Percentiles rank a stretch among this genome's conserved stretches.
Conservation (phyloP, 2,797 vertebrate genomes). For the Cichlasoma orientale region DNA sequence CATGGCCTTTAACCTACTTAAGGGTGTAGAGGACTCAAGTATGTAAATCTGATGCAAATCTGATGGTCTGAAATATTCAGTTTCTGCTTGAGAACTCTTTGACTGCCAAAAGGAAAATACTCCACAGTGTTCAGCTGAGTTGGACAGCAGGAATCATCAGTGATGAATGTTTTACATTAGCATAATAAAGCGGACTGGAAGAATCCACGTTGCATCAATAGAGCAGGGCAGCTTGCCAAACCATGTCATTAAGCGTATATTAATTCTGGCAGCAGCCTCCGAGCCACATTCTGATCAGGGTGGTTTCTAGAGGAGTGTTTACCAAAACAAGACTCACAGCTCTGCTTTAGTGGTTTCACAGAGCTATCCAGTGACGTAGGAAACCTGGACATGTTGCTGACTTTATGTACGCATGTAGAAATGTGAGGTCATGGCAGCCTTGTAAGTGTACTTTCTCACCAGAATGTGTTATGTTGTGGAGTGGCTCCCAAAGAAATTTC, state of each 20-base stretch:
- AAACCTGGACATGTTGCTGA: constrained; percentile 51
- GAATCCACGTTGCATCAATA: constrained; percentile 77
- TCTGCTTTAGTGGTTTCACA: constrained; percentile 72
- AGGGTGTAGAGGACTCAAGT: constrained; percentile 40
- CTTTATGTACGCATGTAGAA: constrained; percentile 61
- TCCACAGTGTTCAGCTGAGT: constrained; percentile 42
- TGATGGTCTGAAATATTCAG: constrained; percentile 56
- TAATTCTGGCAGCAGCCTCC: constrained; percentile 74
- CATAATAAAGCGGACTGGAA: constrained; percentile 68
- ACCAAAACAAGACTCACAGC: constrained; percentile 76
- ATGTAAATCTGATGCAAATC: constrained; percentile 62
- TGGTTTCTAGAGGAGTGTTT: constrained; percentile 80
- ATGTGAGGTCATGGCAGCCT: constrained; percentile 64
- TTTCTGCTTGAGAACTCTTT: constrained; percentile 38
- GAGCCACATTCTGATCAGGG: constrained; percentile 73
- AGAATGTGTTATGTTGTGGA: constrained; percentile 49
- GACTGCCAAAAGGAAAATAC: constrained; percentile 52
- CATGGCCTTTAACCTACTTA: constrained; percentile 50
- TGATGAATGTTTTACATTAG: constrained; percentile 79
- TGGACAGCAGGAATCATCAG: constrained; percentile 56
- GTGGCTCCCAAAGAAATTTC: constrained; percentile 42
- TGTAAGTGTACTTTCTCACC: constrained; percentile 66
- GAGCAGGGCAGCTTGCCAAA: constrained; percentile 70
- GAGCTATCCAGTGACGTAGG: constrained; percentile 76
- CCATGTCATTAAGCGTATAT: constrained; percentile 80